Percentiles rank a stretch among this genome's conserved stretches.
phyloP scores from a whole-genome alignment of 2,888 invertebrate species.

The Malacosoma neustria region DNA sequence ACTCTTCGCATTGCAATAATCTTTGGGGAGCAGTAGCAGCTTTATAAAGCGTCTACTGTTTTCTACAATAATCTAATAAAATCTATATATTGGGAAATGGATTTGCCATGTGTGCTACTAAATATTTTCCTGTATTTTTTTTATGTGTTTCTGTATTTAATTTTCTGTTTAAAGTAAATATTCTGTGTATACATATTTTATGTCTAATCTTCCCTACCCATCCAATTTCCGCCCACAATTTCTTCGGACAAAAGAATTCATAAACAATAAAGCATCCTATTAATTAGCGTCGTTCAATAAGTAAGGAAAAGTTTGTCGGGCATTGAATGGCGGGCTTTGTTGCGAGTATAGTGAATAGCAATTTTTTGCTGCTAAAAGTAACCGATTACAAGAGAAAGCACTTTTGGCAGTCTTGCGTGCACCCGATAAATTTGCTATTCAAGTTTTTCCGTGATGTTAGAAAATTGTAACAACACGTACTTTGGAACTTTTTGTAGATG shows the following conservation, averaged over 20 bases:
- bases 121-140: too few species aligned
- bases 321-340: conserved; percentile 17
- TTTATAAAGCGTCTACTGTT: too few species aligned
- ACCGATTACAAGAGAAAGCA: conserved; percentile 30
- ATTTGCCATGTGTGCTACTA: too few species aligned
- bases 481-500: too few species aligned
- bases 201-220: background rate
- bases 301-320: conserved; percentile 16
- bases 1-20: too few species aligned
- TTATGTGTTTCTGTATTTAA: too few species aligned
- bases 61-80: too few species aligned
- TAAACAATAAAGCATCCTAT: conserved; percentile 21
- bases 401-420: conserved; percentile 16
- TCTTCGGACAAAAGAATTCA: conserved; percentile 16
- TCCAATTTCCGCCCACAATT: background rate
- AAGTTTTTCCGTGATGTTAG: background rate
- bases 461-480: too few species aligned
- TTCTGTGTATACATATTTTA: background rate
- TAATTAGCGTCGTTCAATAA: conserved; percentile 18
- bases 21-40: too few species aligned
- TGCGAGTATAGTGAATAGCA: conserved; percentile 20
- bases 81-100: too few species aligned
- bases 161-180: too few species aligned
- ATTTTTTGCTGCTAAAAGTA: conserved; percentile 21
- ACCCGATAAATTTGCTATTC: conserved; percentile 1